Evolutionary conservation across 2,888 invertebrate genomes (phyloP), one percentile per base, ranked within the genome.

Genomic region (Heteromyza rotundicornis): DNA sequence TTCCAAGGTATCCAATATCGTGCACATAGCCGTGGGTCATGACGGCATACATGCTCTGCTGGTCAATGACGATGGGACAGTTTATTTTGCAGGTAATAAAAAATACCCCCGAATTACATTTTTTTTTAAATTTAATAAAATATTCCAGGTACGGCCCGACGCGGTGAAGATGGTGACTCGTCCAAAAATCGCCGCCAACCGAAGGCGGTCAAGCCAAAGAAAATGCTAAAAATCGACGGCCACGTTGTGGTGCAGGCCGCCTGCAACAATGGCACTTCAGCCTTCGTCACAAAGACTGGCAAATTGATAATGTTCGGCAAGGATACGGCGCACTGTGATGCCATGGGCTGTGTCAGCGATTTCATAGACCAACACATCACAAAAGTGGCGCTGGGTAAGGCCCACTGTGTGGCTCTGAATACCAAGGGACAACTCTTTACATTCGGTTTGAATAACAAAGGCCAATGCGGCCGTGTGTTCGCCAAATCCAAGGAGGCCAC

Each of bases 371-470:
- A 92, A 66, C 86, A 87, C 66, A 86, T 93, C 17, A 87, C 87
- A 57, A 87, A 88, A 84, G 90, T 96, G 2, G 91, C 93, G 0
- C 84, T 99, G 62, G 98, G 98, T 2, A 98, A 98, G 84, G 98
- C 98, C 0, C 98, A 98, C 77, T 92, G 93, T n/a, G 92, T 95
- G 0, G 93, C 90, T 0, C 85, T 98, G 12, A 95, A 92, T 14
- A 90, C 88, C 70, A 92, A 92, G 77, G 98, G 98, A 0, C 90
- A 92, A 71, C 89, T 98, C 2, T 97, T 91, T 80, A 96, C 98
- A 0, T 97, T 98, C 82, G 98, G 98, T 3, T 92, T 98, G 65
- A 98, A 98, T 83, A 98, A 98, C 81, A 96, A 97, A 81, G 96
- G 96, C 1, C 98, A 98, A 79, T 98, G 98, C 84, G 98, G 98